These are phyloP conservation scores for Babyrousa celebensis DNA, from an alignment of 2,797 vertebrate genomes.

Conservation along the genomic window DNA sequence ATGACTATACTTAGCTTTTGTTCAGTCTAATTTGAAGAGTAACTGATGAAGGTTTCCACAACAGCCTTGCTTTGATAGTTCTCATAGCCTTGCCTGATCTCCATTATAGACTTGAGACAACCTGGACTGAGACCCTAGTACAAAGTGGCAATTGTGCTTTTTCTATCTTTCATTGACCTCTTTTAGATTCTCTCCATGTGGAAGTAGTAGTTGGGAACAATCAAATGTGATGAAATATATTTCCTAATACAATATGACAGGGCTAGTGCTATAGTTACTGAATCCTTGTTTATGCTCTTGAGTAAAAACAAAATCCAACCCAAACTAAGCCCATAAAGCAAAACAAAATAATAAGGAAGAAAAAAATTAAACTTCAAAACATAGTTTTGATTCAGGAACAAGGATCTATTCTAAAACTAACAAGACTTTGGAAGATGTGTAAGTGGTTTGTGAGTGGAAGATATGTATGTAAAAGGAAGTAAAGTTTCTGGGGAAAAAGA, in stretches of 20 bases:
- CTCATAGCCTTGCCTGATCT: background rate
- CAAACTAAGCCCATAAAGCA: background rate
- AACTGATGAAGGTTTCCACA: background rate
- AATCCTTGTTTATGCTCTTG: background rate
- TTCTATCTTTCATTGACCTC: background rate
- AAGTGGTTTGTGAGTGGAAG: background rate
- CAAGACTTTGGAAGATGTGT: background rate
- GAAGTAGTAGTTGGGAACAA: background rate
- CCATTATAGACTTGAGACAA: background rate
- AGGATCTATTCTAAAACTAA: background rate
- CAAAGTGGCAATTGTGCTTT: background rate
- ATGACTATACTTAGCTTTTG: background rate
- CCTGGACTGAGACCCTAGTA: background rate
- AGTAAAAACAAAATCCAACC: background rate
- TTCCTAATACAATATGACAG: background rate
- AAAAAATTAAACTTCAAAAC: slow-evolving; percentile 4
- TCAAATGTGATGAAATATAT: background rate
- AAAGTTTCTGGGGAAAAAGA: background rate
- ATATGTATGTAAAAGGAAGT: background rate
- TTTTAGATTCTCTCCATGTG: slow-evolving; percentile 35
- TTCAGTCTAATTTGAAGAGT: background rate
- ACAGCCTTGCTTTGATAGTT: background rate
- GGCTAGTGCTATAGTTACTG: background rate
- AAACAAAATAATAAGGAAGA: slow-evolving; percentile 49
- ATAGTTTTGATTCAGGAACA: slow-evolving; percentile 37